phyloP scores from a whole-genome alignment of 2,113 vertebrate genomes.

The Halichoerus grypus region DNA sequence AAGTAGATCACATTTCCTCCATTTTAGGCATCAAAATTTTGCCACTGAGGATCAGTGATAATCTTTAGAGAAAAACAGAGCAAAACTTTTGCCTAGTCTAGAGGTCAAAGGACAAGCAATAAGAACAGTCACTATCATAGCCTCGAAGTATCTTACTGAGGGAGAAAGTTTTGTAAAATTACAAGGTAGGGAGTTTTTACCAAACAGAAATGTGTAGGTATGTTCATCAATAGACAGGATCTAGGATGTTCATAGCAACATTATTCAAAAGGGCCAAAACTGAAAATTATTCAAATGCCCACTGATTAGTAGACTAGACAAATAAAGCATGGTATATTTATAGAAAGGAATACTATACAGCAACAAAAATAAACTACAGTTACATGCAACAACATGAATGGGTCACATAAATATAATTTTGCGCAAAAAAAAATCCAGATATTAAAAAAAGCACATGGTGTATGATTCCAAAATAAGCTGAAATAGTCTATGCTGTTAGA shows the following conservation, averaged over 20 bases:
- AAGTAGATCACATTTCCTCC: slow-evolving; percentile 26
- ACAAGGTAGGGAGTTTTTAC: not conserved
- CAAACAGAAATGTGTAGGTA: not conserved
- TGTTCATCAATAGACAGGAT: slow-evolving; percentile 31
- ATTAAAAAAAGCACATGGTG: not conserved
- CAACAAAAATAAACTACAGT: not conserved
- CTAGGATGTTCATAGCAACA: not conserved
- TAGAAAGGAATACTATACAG: not conserved
- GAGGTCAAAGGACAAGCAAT: slow-evolving; percentile 6
- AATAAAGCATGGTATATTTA: not conserved
- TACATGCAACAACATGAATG: not conserved
- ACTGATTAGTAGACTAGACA: not conserved
- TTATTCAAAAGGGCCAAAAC: slow-evolving; percentile 36
- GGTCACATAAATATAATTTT: slow-evolving; percentile 20
- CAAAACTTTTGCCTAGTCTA: not conserved
- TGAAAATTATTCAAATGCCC: not conserved
- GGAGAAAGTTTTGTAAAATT: slow-evolving; percentile 46
- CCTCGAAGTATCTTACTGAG: not conserved
- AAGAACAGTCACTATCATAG: not conserved
- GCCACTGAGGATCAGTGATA: slow-evolving; percentile 67
- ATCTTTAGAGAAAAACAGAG: slow-evolving; percentile 46
- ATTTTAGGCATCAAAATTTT: not conserved
- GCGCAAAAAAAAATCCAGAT: not conserved
- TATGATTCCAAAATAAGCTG: not conserved
- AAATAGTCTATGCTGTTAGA: not conserved